Conservation (phyloP, 2,797 vertebrate genomes). For the Pseudomugil tenellus region DNA sequence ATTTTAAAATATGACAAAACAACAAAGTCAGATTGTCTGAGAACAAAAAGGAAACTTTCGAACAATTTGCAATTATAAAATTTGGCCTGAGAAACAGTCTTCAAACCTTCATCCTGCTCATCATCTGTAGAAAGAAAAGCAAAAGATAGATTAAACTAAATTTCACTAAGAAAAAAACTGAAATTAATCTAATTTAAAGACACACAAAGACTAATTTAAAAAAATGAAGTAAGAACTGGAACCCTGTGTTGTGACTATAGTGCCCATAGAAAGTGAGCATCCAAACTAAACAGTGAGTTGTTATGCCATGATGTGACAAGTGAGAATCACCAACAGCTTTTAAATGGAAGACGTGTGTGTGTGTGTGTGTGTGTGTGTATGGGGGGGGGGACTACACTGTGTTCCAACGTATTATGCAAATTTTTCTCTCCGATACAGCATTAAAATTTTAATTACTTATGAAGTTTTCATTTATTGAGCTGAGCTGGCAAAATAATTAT, state of each 20-base stretch:
- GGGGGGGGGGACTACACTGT: too few relatives aligned
- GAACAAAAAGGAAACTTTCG: not conserved
- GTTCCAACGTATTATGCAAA: too few relatives aligned
- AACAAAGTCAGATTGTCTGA: not conserved
- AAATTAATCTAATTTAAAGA: not conserved
- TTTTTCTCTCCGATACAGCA: too few relatives aligned
- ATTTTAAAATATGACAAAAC: not conserved
- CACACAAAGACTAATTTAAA: not conserved
- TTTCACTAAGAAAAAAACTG: not conserved
- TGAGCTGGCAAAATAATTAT: too few relatives aligned
- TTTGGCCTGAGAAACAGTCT: not conserved
- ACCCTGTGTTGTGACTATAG: not conserved
- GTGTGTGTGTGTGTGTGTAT: too few relatives aligned
- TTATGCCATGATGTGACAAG: not conserved
- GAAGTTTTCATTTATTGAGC: too few relatives aligned
- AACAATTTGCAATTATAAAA: not conserved
- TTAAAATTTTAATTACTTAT: too few relatives aligned
- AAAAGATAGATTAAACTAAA: not conserved
- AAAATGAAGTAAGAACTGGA: not conserved
- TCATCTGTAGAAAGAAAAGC: conserved; percentile 60
- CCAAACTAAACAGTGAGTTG: not conserved
- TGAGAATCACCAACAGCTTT: conserved; percentile 8
- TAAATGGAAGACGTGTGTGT: too few relatives aligned
- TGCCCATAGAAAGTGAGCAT: not conserved
- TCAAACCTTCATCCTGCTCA: conserved; percentile 77